Conservation (phyloP, 2,888 invertebrate species). For the Lasioglossum calceatum region DNA sequence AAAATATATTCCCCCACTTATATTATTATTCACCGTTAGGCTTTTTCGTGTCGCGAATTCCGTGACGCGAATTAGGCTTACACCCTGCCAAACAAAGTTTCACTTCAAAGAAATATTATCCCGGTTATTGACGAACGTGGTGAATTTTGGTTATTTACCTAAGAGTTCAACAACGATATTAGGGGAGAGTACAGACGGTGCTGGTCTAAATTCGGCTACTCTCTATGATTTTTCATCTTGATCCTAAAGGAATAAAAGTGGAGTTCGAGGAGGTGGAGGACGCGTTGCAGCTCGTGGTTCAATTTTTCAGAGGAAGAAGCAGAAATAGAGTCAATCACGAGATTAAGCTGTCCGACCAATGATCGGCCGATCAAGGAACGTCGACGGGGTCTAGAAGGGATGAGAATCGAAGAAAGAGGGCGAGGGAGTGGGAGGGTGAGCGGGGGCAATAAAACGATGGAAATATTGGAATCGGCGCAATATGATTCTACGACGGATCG, state of each 20-base stretch:
- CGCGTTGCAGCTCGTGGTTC: not conserved
- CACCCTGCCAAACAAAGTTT: too few relatives aligned
- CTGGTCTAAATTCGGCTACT: not conserved
- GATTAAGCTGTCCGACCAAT: not conserved
- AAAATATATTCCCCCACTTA: too few relatives aligned
- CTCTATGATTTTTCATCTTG: not conserved
- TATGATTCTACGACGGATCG: slow-evolving; percentile 69
- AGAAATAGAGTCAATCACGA: not conserved
- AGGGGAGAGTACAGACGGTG: too few relatives aligned
- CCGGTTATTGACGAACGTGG: too few relatives aligned
- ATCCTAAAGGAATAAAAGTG: not conserved
- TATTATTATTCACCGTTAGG: too few relatives aligned
- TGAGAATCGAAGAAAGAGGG: not conserved
- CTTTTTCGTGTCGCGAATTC: too few relatives aligned
- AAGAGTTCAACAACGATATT: too few relatives aligned
- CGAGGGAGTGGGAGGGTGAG: not conserved
- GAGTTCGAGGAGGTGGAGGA: not conserved
- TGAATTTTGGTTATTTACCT: too few relatives aligned
- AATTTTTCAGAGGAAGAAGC: not conserved
- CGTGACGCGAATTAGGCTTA: too few relatives aligned
- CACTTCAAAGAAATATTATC: too few relatives aligned
- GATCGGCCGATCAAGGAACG: not conserved
- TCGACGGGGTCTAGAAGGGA: not conserved
- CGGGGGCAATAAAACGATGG: slow-evolving; percentile 58
- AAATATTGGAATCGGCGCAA: slow-evolving; percentile 75